Conservation (phyloP, 2,113 vertebrate genomes). For the Natator depressus region DNA sequence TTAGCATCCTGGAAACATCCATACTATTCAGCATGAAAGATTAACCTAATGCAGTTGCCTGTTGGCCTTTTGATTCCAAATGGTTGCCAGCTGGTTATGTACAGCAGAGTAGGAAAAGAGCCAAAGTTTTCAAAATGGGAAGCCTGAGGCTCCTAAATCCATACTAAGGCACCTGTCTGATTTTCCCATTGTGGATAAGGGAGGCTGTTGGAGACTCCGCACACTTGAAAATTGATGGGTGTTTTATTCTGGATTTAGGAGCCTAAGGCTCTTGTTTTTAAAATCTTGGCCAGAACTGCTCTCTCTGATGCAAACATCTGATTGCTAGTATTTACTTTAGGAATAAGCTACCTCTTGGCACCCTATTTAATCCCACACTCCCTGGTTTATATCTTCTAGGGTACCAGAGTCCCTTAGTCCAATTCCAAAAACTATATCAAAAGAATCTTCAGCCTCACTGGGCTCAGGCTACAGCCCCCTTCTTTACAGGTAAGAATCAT, state of each 20-base stretch:
- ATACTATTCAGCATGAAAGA: not conserved
- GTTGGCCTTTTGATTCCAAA: not conserved
- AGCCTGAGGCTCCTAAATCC: not conserved
- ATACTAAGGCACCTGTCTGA: not conserved
- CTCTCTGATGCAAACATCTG: not conserved
- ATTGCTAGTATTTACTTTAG: not conserved
- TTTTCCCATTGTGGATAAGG: not conserved
- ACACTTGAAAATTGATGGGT: not conserved
- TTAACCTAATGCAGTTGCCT: not conserved
- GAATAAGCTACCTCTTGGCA: not conserved
- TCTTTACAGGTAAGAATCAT: too few species aligned
- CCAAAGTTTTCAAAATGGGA: not conserved
- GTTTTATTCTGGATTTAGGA: not conserved
- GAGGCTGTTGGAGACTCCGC: not conserved
- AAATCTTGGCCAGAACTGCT: not conserved
- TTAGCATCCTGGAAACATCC: slow-evolving; percentile 54
- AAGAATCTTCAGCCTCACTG: not conserved
- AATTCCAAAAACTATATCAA: not conserved
- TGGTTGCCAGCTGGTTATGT: not conserved
- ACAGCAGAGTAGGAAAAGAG: not conserved
- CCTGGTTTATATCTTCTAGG: not conserved
- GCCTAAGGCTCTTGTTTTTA: not conserved
- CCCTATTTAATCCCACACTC: not conserved
- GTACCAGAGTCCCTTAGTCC: not conserved
- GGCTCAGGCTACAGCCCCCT: too few species aligned